Evolutionary conservation across 2,113 vertebrate species (phyloP).

Genomic region (Syngnathus floridae): DNA sequence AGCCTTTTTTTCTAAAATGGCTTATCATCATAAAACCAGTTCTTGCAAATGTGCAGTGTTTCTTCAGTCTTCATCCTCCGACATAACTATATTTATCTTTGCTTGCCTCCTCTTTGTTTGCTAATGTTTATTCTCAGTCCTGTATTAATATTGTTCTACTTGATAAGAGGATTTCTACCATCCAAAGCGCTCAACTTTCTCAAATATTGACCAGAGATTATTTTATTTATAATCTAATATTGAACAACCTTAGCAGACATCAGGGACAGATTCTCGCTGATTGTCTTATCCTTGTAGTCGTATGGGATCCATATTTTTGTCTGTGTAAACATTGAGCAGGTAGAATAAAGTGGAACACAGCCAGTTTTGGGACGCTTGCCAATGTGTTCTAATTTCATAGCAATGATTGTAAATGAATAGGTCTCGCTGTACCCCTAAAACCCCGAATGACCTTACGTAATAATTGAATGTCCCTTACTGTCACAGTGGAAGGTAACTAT

Average conservation of each 20-base stretch:
- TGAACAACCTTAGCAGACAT: neutral
- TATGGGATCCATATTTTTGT: neutral
- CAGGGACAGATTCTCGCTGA: neutral
- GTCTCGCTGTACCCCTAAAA: neutral
- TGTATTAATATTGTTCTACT: constrained; percentile 45
- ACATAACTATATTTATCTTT: neutral
- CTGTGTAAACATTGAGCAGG: neutral
- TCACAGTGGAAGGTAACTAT: neutral
- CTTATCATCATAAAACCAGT: neutral
- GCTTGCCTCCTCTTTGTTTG: constrained; percentile 26
- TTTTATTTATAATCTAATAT: neutral
- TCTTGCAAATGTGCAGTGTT: neutral
- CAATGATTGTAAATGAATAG: neutral
- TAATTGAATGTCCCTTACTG: neutral
- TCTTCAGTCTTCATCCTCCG: neutral
- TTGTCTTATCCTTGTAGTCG: neutral
- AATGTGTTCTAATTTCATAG: neutral
- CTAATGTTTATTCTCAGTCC: constrained; percentile 30
- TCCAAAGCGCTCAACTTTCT: neutral
- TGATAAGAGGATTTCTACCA: constrained; percentile 9
- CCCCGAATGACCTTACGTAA: too few relatives aligned
- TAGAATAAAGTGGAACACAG: neutral
- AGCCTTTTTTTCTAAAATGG: neutral
- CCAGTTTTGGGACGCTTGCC: neutral
- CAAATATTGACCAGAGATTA: constrained; percentile 3